These are phyloP conservation scores for Caenorhabditis sp. DNA, from an alignment of 2,888 invertebrate species.

Conservation along the genomic window DNA sequence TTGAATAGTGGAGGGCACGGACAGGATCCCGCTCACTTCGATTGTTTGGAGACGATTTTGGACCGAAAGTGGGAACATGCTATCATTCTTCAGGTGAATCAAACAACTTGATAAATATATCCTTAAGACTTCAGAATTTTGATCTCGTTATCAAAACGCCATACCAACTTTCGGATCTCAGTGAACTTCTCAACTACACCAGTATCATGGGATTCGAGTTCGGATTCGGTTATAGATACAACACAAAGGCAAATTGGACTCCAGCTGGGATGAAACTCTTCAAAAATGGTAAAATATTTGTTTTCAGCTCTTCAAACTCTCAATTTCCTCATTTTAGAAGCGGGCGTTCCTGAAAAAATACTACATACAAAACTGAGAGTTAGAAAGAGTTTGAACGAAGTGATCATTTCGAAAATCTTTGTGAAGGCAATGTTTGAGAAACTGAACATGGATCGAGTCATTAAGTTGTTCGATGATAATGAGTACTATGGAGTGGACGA, in stretches of 20 bases:
- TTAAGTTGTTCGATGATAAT: constrained; percentile 55
- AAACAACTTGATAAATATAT: background rate
- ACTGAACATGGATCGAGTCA: constrained; percentile 42
- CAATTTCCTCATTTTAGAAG: constrained; percentile 25
- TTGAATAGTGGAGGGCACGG: constrained; percentile 59
- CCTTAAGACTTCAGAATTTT: constrained; percentile 35
- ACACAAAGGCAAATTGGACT: constrained; percentile 57
- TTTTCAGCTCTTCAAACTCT: no score
- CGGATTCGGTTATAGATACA: constrained; percentile 50
- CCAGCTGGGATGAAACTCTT: constrained; percentile 58
- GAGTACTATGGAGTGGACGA: constrained; percentile 60
- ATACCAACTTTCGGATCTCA: constrained; percentile 53
- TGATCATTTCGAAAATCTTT: constrained; percentile 58
- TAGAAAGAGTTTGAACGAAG: constrained; percentile 58
- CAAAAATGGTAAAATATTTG: constrained; percentile 44
- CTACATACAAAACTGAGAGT: constrained; percentile 41
- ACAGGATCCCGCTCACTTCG: constrained; percentile 61
- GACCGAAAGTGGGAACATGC: constrained; percentile 57
- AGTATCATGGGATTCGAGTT: constrained; percentile 62
- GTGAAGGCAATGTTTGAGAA: constrained; percentile 60
- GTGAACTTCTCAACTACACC: constrained; percentile 54
- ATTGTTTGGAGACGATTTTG: constrained; percentile 50
- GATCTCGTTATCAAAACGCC: constrained; percentile 57
- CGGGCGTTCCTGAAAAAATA: constrained; percentile 48
- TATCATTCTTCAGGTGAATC: constrained; percentile 37